Evolutionary conservation across 2,888 invertebrate genomes (phyloP).

Genomic region (Dynastes maya): DNA sequence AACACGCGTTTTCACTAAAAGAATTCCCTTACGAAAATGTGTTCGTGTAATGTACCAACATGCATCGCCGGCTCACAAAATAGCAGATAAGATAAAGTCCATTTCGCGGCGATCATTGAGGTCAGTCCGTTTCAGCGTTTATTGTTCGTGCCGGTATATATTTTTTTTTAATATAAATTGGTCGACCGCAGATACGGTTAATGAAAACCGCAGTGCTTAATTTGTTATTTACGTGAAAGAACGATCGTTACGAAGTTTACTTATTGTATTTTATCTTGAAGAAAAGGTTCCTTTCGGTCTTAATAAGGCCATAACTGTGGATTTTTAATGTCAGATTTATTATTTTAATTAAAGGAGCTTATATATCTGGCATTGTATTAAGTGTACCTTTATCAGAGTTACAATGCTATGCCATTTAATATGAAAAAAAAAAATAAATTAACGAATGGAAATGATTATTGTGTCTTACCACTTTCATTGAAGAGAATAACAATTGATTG

Average conservation of each 20-base stretch:
- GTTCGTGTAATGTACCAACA: slow-evolving; percentile 19
- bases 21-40: slow-evolving; percentile 22
- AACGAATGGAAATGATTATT: no score
- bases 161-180: slow-evolving; percentile 3
- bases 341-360: no score
- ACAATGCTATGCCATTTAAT: no score
- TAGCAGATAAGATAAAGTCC: slow-evolving; percentile 21
- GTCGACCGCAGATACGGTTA: slow-evolving; percentile 6
- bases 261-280: slow-evolving; percentile 7
- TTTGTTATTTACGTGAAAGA: slow-evolving; percentile 21
- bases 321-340: neutral
- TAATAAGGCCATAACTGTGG: neutral
- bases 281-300: neutral
- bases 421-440: no score
- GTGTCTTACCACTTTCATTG: no score
- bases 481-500: no score
- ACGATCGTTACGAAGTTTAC: neutral
- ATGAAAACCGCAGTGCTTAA: slow-evolving; percentile 16
- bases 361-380: no score
- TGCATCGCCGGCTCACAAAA: neutral
- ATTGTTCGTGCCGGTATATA: neutral
- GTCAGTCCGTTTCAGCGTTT: slow-evolving; percentile 8
- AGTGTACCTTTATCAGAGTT: no score
- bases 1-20: slow-evolving; percentile 38
- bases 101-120: slow-evolving; percentile 16